phyloP scores from a whole-genome alignment of 2,113 vertebrate genomes.

The Lutjanus erythropterus region DNA sequence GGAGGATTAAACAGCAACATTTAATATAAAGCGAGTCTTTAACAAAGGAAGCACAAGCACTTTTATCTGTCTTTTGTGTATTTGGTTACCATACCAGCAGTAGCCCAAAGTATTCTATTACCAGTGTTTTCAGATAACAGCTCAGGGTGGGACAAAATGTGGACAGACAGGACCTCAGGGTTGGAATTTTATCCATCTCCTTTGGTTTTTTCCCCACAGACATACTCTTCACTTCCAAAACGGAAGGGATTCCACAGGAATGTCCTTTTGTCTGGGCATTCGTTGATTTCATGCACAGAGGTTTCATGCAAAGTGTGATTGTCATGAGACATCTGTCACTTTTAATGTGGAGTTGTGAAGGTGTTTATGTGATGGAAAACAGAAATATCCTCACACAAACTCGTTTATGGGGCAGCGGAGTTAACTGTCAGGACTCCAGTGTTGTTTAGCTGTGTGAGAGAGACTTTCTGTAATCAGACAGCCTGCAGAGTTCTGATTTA shows the following conservation, averaged over 20 bases:
- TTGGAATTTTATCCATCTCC: constrained; percentile 66
- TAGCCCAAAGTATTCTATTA: constrained; percentile 50
- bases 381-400: constrained; percentile 15
- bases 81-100: constrained; percentile 63
- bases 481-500: constrained; percentile 48
- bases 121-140: constrained; percentile 62
- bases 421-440: constrained; percentile 16
- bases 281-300: constrained; percentile 30
- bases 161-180: constrained; percentile 62
- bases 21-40: constrained; percentile 28
- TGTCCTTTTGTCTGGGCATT: constrained; percentile 42
- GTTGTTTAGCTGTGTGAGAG: constrained; percentile 6
- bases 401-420: background rate
- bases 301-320: constrained; percentile 27
- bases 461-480: constrained; percentile 32
- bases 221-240: constrained; percentile 28
- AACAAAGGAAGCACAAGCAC: constrained; percentile 42
- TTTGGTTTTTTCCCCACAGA: constrained; percentile 41
- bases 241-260: constrained; percentile 57
- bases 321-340: constrained; percentile 19
- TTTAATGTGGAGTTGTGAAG: constrained; percentile 24
- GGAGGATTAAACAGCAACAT: constrained; percentile 49
- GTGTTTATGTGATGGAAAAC: constrained; percentile 33
- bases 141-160: constrained; percentile 34
- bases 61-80: constrained; percentile 40